Conservation (phyloP, 2,888 invertebrate genomes). For the Eucera pruinosa region DNA sequence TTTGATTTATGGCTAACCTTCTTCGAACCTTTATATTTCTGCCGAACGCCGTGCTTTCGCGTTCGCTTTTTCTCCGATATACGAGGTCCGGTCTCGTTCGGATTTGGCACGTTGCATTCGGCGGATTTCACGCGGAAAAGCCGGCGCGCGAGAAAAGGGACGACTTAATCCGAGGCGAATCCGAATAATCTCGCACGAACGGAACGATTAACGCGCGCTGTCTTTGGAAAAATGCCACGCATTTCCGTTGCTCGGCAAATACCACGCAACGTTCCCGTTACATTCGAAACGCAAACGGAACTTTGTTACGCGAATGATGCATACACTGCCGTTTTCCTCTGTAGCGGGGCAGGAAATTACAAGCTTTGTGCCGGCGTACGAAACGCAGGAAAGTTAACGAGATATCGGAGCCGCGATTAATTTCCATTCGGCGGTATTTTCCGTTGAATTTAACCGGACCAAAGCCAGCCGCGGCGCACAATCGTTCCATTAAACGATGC, state of each 20-base stretch:
- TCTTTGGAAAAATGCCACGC: background rate
- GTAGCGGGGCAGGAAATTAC: background rate
- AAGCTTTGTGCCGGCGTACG: too few species aligned
- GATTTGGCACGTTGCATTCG: constrained; percentile 30
- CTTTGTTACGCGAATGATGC: background rate
- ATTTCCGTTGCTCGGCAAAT: too few species aligned
- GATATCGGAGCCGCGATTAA: constrained; percentile 31
- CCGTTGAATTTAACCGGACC: constrained; percentile 36
- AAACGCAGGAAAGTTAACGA: constrained; percentile 24
- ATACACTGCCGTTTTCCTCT: background rate
- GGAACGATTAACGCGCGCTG: background rate
- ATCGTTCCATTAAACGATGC: constrained; percentile 33
- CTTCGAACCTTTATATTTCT: constrained; percentile 34
- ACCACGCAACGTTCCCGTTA: too few species aligned
- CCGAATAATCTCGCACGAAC: constrained; percentile 32
- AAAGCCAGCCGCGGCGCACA: constrained; percentile 15
- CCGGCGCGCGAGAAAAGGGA: background rate
- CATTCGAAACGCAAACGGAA: background rate
- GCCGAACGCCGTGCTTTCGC: constrained; percentile 18
- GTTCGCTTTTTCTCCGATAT: constrained; percentile 22
- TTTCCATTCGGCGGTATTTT: constrained; percentile 39
- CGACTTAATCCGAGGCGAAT: constrained; percentile 21
- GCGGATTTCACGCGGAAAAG: constrained; percentile 14
- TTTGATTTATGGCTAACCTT: constrained; percentile 51
- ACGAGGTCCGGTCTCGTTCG: constrained; percentile 17